Evolutionary conservation across 2,888 invertebrate species (phyloP).

Genomic region (Escarpia spicata): DNA sequence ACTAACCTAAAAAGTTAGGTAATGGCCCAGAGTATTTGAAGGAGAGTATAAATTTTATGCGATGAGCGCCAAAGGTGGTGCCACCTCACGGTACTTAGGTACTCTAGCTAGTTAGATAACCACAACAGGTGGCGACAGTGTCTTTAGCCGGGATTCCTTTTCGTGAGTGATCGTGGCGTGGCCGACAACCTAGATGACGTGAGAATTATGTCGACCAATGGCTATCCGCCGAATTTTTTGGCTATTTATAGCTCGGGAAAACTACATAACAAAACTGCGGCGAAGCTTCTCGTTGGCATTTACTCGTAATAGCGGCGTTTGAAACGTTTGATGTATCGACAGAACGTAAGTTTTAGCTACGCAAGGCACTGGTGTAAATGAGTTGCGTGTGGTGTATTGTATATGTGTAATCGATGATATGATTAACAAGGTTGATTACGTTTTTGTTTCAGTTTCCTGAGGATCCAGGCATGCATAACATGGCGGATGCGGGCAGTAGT

Average conservation of each 20-base stretch:
- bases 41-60: no score
- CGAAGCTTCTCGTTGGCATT: neutral
- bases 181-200: neutral
- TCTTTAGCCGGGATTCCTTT: neutral
- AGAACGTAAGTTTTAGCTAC: neutral
- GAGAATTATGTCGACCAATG: neutral
- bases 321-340: neutral
- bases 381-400: neutral
- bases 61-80: neutral
- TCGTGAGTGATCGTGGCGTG: neutral
- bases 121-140: neutral
- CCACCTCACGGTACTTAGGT: neutral
- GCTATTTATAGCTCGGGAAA: slow-evolving; percentile 4
- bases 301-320: neutral
- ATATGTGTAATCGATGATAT: neutral
- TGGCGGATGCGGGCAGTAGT: slow-evolving; percentile 37
- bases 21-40: no score
- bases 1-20: no score
- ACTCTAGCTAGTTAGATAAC: neutral
- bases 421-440: neutral
- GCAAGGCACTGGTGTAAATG: neutral
- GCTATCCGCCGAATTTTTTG: neutral
- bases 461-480: slow-evolving; percentile 51
- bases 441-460: slow-evolving; percentile 53
- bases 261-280: neutral